These are phyloP conservation scores for Busseola fusca DNA, from an alignment of 2,888 invertebrate genomes.

Conservation along the genomic window DNA sequence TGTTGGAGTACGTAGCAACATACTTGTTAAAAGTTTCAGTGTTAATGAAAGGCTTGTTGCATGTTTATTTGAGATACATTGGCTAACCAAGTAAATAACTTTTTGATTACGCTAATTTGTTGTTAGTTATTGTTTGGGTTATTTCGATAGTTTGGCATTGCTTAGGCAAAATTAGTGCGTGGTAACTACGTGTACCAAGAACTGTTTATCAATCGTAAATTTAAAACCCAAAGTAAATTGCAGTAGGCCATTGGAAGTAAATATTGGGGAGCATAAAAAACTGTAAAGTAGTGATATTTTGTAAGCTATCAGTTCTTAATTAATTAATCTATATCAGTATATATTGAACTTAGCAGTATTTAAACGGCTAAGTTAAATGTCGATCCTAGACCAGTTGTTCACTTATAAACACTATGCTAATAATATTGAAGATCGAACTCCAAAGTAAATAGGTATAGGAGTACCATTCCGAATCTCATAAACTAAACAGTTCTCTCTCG, in stretches of 20 bases:
- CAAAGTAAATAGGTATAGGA: neutral
- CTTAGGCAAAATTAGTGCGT: neutral
- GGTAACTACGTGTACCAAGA: neutral
- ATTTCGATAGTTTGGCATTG: neutral
- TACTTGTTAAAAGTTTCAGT: too few relatives aligned
- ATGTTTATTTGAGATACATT: neutral
- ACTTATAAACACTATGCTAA: neutral
- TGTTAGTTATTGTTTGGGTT: neutral
- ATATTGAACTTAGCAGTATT: neutral
- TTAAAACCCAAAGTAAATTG: neutral
- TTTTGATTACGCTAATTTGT: neutral
- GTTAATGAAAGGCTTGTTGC: too few relatives aligned
- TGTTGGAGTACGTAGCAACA: too few relatives aligned
- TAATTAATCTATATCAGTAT: too few relatives aligned
- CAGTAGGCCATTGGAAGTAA: neutral
- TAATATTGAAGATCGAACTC: neutral
- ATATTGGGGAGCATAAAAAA: neutral
- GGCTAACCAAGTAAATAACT: neutral
- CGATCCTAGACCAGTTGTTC: neutral
- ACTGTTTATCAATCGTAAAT: neutral
- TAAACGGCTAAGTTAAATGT: too few relatives aligned
- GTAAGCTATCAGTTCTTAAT: neutral
- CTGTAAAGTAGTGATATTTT: neutral
- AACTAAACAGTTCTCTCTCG: constrained; percentile 40
- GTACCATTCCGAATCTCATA: constrained; percentile 14